Percentiles rank a stretch among this genome's conserved stretches.
These are phyloP conservation scores for Sus cebifrons DNA, from an alignment of 2,797 vertebrate species.

Conservation along the genomic window DNA sequence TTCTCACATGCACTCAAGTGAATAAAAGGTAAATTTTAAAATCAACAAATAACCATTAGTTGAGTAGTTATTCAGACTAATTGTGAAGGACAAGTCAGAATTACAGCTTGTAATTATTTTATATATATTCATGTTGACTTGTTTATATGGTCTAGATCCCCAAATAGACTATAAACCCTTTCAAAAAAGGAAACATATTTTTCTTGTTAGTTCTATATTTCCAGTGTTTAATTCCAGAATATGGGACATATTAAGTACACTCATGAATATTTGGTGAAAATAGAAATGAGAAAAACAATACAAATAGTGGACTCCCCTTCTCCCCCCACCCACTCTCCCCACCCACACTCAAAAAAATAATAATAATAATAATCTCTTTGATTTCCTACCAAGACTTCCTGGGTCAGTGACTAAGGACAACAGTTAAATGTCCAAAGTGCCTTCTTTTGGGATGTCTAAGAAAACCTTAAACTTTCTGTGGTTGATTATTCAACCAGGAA, in stretches of 20 bases:
- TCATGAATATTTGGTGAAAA: conserved; percentile 51
- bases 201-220: conserved; percentile 22
- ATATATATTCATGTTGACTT: neutral
- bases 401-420: conserved; percentile 15
- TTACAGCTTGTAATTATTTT: conserved; percentile 22
- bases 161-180: conserved; percentile 44
- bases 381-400: conserved; percentile 68
- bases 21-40: neutral
- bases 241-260: conserved; percentile 17
- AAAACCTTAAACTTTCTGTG: conserved; percentile 15
- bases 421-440: neutral
- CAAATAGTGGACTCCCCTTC: neutral
- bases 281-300: conserved; percentile 39
- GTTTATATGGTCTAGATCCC: neutral
- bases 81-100: neutral
- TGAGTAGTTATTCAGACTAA: neutral
- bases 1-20: neutral
- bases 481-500: neutral
- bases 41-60: neutral
- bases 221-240: conserved; percentile 44
- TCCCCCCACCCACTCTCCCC: fast-evolving
- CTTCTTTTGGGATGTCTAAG: conserved; percentile 25
- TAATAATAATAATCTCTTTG: neutral
- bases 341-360: neutral
- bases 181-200: conserved; percentile 9